A percentile compares a stretch with the other conserved stretches of the same genome.
These are phyloP conservation scores for Tupaia chinensis DNA, from an alignment of 2,113 vertebrate genomes.

Conservation along the genomic window DNA sequence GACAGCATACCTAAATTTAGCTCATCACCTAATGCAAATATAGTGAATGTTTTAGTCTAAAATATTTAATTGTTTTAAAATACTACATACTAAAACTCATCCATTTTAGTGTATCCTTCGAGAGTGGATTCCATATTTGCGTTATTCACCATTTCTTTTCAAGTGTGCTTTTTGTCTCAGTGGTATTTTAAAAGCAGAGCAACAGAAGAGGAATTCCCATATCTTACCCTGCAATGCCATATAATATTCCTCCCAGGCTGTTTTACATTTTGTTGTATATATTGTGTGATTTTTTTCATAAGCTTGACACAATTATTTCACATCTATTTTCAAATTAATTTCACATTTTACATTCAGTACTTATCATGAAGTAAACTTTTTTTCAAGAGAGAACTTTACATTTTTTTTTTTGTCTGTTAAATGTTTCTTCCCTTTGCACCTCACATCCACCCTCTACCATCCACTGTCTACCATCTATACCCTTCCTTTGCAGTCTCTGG, in stretches of 20 bases:
- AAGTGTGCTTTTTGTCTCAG: neutral
- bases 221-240: neutral
- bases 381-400: too few species aligned
- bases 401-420: too few species aligned
- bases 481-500: too few species aligned
- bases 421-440: too few species aligned
- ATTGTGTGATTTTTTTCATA: neutral
- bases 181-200: neutral
- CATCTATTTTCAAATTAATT: too few species aligned
- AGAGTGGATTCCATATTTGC: neutral
- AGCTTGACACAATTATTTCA: too few species aligned
- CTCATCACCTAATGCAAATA: neutral
- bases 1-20: neutral
- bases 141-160: neutral
- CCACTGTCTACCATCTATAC: too few species aligned
- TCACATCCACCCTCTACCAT: too few species aligned
- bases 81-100: neutral
- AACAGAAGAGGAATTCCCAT: neutral
- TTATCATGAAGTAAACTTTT: too few species aligned
- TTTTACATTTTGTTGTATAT: neutral
- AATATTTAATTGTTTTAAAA: neutral
- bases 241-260: neutral
- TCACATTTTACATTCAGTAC: too few species aligned
- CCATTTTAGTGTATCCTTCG: neutral
- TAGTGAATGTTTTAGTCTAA: neutral